Conservation (phyloP, 2,888 invertebrate genomes). For the Erebia epiphron region DNA sequence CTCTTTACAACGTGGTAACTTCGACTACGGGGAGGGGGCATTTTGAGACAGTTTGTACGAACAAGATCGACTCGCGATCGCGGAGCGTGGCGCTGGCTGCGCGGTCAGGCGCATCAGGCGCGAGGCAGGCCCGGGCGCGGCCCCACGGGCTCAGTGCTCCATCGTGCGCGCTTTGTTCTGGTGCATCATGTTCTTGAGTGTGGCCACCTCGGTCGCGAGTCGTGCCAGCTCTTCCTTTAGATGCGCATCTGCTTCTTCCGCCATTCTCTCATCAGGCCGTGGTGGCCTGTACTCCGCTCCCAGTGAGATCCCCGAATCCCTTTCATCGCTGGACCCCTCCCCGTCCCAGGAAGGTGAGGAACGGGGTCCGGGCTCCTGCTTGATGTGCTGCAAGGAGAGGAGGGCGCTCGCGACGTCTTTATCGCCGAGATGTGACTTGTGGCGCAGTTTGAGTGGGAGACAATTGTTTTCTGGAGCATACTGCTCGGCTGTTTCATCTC, state of each 20-base stretch:
- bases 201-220: conserved; percentile 95
- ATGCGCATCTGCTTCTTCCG: conserved; percentile 86
- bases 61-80: conserved; percentile 53
- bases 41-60: conserved; percentile 72
- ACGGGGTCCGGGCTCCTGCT: conserved; percentile 91
- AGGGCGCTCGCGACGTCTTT: conserved; percentile 94
- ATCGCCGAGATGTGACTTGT: conserved; percentile 95
- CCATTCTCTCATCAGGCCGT: conserved; percentile 65
- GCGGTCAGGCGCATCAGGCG: conserved; percentile 32
- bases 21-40: conserved; percentile 66
- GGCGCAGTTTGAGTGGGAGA: conserved; percentile 94
- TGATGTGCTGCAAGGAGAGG: conserved; percentile 92
- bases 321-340: conserved; percentile 94
- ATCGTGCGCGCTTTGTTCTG: conserved; percentile 80
- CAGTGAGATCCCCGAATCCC: conserved; percentile 94
- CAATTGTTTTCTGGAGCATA: conserved; percentile 88
- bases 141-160: conserved; percentile 70
- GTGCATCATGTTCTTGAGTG: conserved; percentile 91
- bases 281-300: conserved; percentile 86
- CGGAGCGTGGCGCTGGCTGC: conserved; percentile 30
- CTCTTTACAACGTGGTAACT: conserved; percentile 81
- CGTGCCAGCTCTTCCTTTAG: conserved; percentile 93
- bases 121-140: conserved; percentile 49
- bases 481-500: conserved; percentile 76
- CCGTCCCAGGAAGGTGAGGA: conserved; percentile 94